Conservation (phyloP, 2,888 invertebrate species). For the Zhengitettix transpicula region DNA sequence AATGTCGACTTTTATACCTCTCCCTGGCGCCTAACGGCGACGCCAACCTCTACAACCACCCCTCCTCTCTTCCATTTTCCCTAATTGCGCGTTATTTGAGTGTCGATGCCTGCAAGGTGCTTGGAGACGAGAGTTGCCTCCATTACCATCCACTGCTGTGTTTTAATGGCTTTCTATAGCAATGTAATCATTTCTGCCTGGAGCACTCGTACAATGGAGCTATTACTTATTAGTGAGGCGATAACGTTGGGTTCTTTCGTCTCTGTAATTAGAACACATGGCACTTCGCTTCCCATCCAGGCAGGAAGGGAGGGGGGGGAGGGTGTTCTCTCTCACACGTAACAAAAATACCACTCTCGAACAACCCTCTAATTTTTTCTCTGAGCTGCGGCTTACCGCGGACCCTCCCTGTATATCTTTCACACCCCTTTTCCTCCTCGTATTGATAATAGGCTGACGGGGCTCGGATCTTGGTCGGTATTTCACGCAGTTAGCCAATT, state of each 20-base stretch:
- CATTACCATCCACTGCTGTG: background rate
- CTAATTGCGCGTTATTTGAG: slow-evolving; percentile 6
- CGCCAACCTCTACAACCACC: background rate
- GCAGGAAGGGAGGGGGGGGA: too few species aligned
- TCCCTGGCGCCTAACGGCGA: background rate
- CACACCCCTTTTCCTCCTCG: too few species aligned
- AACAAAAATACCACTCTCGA: background rate
- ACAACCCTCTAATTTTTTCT: too few species aligned
- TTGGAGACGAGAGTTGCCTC: too few species aligned
- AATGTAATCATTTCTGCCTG: slow-evolving; percentile 6
- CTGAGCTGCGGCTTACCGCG: too few species aligned
- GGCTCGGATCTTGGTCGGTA: too few species aligned
- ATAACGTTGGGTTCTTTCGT: slow-evolving; percentile 5
- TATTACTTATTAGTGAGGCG: slow-evolving; percentile 9
- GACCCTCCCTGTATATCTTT: too few species aligned
- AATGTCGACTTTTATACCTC: background rate
- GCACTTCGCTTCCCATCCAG: background rate
- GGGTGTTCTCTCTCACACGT: too few species aligned
- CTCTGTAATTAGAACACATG: slow-evolving; percentile 7
- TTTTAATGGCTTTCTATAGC: slow-evolving; percentile 6
- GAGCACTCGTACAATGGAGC: slow-evolving; percentile 4
- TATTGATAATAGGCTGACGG: too few species aligned
- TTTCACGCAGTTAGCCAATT: too few species aligned
- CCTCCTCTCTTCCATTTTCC: background rate
- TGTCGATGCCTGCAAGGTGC: background rate